These are phyloP conservation scores for Corynorhinus townsendii DNA, from an alignment of 2,113 vertebrate species.

Conservation along the genomic window DNA sequence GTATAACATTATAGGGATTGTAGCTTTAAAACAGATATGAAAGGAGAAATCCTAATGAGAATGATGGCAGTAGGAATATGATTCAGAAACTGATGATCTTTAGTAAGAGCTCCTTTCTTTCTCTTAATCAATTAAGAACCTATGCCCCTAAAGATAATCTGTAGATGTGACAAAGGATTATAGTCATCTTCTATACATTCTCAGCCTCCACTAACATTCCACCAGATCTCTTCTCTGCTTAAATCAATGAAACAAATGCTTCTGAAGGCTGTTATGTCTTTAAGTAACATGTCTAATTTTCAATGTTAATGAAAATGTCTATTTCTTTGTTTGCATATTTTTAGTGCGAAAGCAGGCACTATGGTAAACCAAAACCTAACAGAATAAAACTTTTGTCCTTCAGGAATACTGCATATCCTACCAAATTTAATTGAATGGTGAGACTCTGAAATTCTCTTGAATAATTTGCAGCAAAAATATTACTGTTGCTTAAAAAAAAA, in stretches of 20 bases:
- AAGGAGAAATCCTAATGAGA: background rate
- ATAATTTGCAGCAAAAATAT: background rate
- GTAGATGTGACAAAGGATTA: background rate
- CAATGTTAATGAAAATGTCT: background rate
- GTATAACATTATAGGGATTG: background rate
- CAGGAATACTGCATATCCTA: background rate
- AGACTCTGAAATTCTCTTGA: background rate
- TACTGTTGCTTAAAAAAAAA: background rate
- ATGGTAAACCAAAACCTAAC: background rate
- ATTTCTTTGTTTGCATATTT: background rate
- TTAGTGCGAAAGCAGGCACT: background rate
- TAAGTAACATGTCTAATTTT: background rate
- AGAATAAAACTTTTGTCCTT: background rate
- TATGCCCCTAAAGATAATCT: background rate
- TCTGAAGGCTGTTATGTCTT: background rate
- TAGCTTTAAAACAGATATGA: background rate
- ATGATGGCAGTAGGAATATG: background rate
- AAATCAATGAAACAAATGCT: background rate
- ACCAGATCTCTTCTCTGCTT: background rate
- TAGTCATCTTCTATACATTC: background rate
- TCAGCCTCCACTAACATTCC: background rate
- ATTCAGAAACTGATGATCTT: background rate
- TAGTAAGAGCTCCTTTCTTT: background rate
- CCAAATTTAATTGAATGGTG: background rate
- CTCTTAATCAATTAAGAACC: background rate